Percentiles rank a stretch among this genome's conserved stretches.
Conservation (phyloP, 2,113 vertebrate genomes). For the Podarcis raffonei region DNA sequence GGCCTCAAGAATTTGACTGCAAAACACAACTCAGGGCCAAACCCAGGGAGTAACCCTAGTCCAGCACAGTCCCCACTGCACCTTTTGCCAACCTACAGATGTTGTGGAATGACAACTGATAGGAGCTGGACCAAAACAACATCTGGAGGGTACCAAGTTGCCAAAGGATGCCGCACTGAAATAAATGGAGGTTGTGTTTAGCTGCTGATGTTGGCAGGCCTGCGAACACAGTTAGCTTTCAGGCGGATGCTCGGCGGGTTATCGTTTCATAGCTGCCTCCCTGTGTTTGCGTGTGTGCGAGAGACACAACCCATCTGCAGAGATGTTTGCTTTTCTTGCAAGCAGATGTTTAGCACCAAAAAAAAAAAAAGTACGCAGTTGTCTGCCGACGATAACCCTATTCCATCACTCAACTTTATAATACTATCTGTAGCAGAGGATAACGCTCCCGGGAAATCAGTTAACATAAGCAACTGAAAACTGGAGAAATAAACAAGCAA, state of each 20-base stretch:
- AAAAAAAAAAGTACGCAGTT: slow-evolving; percentile 18
- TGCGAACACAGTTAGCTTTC: neutral
- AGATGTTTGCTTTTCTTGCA: slow-evolving; percentile 43
- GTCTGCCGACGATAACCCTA: neutral
- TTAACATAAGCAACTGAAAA: slow-evolving; percentile 11
- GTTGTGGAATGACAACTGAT: too few species aligned
- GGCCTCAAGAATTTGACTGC: neutral
- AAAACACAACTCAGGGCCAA: neutral
- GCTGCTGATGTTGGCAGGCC: accelerated
- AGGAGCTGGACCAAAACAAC: too few species aligned
- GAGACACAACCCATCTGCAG: slow-evolving; percentile 1
- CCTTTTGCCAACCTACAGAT: too few species aligned
- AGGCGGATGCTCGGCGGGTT: neutral
- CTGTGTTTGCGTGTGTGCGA: neutral
- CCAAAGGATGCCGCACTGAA: neutral
- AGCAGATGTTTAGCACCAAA: slow-evolving; percentile 38
- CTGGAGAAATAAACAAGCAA: slow-evolving; percentile 41
- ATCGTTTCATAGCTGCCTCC: slow-evolving; percentile 31
- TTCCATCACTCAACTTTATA: slow-evolving; percentile 13
- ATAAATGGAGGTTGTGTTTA: neutral
- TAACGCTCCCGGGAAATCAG: neutral
- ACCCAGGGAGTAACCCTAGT: neutral
- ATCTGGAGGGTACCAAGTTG: too few species aligned
- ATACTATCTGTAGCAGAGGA: neutral
- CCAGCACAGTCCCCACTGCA: neutral